Conservation (phyloP, 2,888 invertebrate genomes). For the Patella pellucida region DNA sequence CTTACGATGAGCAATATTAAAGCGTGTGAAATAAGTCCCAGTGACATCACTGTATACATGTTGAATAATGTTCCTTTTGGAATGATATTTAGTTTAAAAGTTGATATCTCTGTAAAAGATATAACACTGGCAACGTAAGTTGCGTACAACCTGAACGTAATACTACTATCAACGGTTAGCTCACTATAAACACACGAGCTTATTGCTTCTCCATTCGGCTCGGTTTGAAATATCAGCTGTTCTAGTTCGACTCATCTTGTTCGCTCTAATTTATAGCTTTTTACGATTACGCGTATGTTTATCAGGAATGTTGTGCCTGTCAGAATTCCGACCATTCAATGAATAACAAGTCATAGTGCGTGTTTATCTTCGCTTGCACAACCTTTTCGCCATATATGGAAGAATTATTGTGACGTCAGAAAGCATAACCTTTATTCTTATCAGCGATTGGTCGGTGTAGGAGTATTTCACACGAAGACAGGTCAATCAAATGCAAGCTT, state of each 20-base stretch:
- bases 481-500: slow-evolving; percentile 1
- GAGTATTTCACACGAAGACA: slow-evolving; percentile 9
- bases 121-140: too few relatives aligned
- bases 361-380: background rate
- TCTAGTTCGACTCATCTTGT: background rate
- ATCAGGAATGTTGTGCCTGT: slow-evolving; percentile 1
- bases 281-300: background rate
- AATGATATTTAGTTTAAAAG: too few relatives aligned
- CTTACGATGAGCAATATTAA: too few relatives aligned
- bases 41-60: too few relatives aligned
- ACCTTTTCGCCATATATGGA: slow-evolving; percentile 7
- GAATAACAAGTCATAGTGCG: slow-evolving; percentile 10
- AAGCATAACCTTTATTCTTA: background rate
- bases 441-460: background rate
- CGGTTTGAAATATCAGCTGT: background rate
- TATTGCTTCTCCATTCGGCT: background rate
- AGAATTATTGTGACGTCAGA: slow-evolving; percentile 1
- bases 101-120: too few relatives aligned
- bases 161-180: too few relatives aligned
- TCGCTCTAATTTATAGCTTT: slow-evolving; percentile 8
- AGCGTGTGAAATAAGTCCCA: too few relatives aligned
- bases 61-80: too few relatives aligned
- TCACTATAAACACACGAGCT: too few relatives aligned
- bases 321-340: slow-evolving; percentile 8
- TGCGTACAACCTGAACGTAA: too few relatives aligned